These are phyloP conservation scores for Ophthalmolycus amberensis DNA, from an alignment of 2,113 vertebrate species.

Conservation along the genomic window DNA sequence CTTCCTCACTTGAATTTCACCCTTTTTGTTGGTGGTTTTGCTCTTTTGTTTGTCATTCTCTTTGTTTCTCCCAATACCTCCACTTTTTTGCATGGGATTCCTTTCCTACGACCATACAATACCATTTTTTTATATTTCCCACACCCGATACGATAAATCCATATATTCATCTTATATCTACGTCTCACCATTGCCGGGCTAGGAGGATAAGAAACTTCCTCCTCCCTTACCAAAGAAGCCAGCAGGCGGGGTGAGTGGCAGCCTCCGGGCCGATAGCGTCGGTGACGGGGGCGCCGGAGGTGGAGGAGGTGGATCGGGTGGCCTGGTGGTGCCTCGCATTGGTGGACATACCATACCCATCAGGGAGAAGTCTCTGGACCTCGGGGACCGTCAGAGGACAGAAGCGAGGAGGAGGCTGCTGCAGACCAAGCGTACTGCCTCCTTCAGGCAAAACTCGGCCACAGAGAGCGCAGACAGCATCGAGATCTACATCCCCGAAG, in stretches of 20 bases:
- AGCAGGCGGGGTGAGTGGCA: conserved; percentile 81
- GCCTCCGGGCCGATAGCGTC: conserved; percentile 78
- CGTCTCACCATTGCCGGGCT: conserved; percentile 28
- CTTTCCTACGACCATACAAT: conserved; percentile 33
- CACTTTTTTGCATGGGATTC: conserved; percentile 41
- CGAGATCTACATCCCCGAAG: conserved; percentile 99
- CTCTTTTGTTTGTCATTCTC: conserved; percentile 22
- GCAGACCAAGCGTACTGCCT: conserved; percentile 94
- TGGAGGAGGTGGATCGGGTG: conserved; percentile 62
- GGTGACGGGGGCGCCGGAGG: conserved; percentile 62
- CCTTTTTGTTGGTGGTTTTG: conserved; percentile 12
- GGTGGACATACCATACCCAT: conserved; percentile 78
- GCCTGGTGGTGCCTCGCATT: conserved; percentile 79
- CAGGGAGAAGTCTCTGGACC: conserved; percentile 84
- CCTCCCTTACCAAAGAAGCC: conserved; percentile 88
- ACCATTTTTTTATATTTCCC: conserved; percentile 3
- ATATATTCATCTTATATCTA: conserved; percentile 40
- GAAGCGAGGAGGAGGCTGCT: conserved; percentile 94
- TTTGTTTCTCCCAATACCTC: conserved; percentile 26
- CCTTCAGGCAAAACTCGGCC: conserved; percentile 98
- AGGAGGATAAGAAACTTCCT: conserved; percentile 87
- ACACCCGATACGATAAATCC: conserved; percentile 22
- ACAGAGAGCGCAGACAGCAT: conserved; percentile 99
- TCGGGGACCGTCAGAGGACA: conserved; percentile 93
- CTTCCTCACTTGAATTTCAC: conserved; percentile 7